Conservation (phyloP, 2,797 vertebrate species). For the Rhinichthys osculus region DNA sequence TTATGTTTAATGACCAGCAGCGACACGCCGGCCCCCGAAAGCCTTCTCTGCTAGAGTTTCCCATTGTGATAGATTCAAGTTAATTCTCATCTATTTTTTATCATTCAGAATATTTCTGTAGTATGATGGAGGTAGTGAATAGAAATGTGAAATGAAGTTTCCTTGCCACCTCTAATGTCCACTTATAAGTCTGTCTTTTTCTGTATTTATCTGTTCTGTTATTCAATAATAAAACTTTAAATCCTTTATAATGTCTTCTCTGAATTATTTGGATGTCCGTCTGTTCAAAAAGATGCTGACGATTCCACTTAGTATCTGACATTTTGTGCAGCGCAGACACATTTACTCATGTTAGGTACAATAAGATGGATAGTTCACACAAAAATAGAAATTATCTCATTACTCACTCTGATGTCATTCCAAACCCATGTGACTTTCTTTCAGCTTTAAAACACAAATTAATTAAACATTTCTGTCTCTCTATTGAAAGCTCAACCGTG, state of each 20-base stretch:
- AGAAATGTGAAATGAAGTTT: conserved; percentile 73
- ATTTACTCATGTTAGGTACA: too few relatives aligned
- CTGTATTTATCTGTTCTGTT: conserved; percentile 70
- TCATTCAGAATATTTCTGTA: conserved; percentile 64
- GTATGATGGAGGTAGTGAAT: conserved; percentile 66
- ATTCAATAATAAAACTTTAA: conserved; percentile 78
- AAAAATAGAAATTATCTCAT: background rate
- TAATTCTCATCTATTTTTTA: conserved; percentile 75
- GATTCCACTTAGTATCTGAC: background rate
- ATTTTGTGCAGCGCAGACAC: background rate
- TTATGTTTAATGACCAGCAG: conserved; percentile 81
- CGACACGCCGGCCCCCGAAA: conserved; percentile 55
- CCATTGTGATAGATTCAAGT: conserved; percentile 77
- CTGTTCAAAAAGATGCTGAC: background rate
- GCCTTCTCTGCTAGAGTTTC: conserved; percentile 67
- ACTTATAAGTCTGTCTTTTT: conserved; percentile 71
- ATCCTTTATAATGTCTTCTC: background rate
- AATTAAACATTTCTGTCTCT: background rate
- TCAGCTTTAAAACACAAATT: background rate
- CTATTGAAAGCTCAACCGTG: background rate
- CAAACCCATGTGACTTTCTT: background rate
- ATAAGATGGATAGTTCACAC: too few relatives aligned
- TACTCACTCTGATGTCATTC: background rate
- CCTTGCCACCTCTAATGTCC: conserved; percentile 72
- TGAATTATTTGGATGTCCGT: background rate